These are phyloP conservation scores for Malurus cyaneus DNA, from an alignment of 2,113 vertebrate genomes.

Conservation along the genomic window DNA sequence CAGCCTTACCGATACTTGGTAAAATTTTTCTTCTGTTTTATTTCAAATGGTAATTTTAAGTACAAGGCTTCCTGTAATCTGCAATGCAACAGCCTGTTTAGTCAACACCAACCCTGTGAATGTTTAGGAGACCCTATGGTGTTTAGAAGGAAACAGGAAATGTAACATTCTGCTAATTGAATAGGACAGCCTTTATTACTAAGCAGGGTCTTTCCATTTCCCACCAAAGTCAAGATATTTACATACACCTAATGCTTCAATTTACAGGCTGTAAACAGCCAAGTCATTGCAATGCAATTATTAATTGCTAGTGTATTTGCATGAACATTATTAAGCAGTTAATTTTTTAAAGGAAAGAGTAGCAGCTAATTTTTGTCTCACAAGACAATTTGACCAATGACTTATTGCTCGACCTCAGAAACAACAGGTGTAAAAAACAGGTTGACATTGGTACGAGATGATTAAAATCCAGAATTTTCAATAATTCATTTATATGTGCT, in stretches of 20 bases:
- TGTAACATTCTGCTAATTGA: constrained; percentile 39
- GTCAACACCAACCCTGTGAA: neutral
- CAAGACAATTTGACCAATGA: neutral
- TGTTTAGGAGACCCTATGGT: neutral
- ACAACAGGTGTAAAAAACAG: neutral
- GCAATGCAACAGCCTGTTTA: neutral
- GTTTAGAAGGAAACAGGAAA: constrained; percentile 31
- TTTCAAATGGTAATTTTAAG: neutral
- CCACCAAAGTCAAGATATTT: constrained; percentile 26
- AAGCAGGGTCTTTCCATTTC: constrained; percentile 39
- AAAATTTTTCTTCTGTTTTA: neutral
- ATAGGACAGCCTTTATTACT: constrained; percentile 41
- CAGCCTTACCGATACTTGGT: neutral
- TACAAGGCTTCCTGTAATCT: neutral
- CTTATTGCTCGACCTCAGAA: neutral
- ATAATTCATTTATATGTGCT: neutral
- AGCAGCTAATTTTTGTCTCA: neutral
- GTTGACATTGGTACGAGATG: neutral
- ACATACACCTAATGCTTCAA: constrained; percentile 37
- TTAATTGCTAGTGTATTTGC: constrained; percentile 17
- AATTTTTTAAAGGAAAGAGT: neutral
- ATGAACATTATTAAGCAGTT: constrained; percentile 17
- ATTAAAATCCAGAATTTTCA: neutral
- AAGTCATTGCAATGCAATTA: constrained; percentile 14
- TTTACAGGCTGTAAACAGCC: constrained; percentile 49